Evolutionary conservation across 2,797 vertebrate genomes (phyloP), one percentile per base, ranked within the genome.

Genomic region (Hirundo rustica): DNA sequence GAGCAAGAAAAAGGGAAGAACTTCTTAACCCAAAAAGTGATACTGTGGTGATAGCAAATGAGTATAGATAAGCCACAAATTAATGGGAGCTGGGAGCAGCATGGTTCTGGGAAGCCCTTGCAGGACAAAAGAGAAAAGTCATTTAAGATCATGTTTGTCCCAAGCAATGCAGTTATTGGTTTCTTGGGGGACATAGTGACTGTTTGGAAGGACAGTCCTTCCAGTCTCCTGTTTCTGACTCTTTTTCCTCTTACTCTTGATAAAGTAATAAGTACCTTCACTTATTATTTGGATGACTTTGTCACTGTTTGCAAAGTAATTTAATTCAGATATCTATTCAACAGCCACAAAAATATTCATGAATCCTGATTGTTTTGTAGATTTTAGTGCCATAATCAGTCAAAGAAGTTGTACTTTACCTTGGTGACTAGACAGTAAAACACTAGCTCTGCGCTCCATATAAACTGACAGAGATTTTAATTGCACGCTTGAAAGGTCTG

Each of bases 391-490:
- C 18, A 5, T 88, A 95, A 95, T 97, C 95, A 95, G 89, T 96
- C 92, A 96, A 79, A 88, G 36, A 72, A 86, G 88, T 84, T 67
- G 79, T 47, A 77, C 89, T 89, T 73, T 60, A 78, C 76, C 83
- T 93, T 70, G 73, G 89, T 86, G 91, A 79, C 83, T 86, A 83
- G 85, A 60, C 67, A 85, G 84, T 95, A 96, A 88, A 94, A 61
- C 80, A 90, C 54, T 16, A 60, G 74, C 84, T 90, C 62, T 85
- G 77, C 14, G 45, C 79, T 87, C 83, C 90, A 71, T 90, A 89
- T 82, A 93, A 94, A 95, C 82, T 95, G 95, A 95, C 89, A 96
- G 92, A 82, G 51, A 60, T 97, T 98, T 97, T 97, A 96, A 97
- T 95, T 97, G 94, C 91, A 75, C 27, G 89, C 96, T 80, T 93